Base-by-base conservation (phyloP, 2,888 invertebrate species). In the Pyrgus malvae region DNA sequence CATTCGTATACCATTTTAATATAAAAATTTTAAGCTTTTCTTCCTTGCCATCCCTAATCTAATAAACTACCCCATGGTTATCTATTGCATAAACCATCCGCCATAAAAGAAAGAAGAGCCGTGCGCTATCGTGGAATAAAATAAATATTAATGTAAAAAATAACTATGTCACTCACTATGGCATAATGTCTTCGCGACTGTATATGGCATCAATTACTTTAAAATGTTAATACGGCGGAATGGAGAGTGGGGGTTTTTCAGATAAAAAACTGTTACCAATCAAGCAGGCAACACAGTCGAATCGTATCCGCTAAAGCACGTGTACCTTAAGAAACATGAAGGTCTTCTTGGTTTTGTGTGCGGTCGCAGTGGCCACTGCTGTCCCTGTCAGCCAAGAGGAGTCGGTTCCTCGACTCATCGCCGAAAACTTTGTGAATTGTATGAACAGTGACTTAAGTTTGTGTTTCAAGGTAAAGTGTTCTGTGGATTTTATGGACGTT, bases 201-300 rank as follows among this genome's bases (percentile, higher is more conserved):
- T 72, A 72, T 74, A 76, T 67, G 62, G 66, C 72, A 68, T 74
- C 74, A 74, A 80, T 80, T 72, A 75, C 66, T 76, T 77, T 73
- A 83, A 85, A 82, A 87, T 86, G 85, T 79, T 69, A 84, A 87
- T 85, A 74, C 68, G 60, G 59, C 60, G 66, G 78, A 76, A 74
- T 65, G 56, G 49, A 57, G 72, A 83, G 88, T 82, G 86, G 89
- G 89, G 88, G 78, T 61, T 69, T 68, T 77, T 80, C 68, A 76
- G 76, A 88, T 90, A 90, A 87, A 88, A 86, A 83, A 86, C 75
- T 85, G 80, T 82, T 78, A 74, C 80, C 78, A 78, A 77, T 79
- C 77, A 78, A 74, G 65, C 64, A 64, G 68, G 73, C 73, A 81
- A 74, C 89, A 88, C 75, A 86, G 83, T 84, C 73, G 74, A 73